A percentile compares a stretch with the other conserved stretches of the same genome.
phyloP scores from a whole-genome alignment of 2,888 invertebrate species.

The Agrypnus murinus region DNA sequence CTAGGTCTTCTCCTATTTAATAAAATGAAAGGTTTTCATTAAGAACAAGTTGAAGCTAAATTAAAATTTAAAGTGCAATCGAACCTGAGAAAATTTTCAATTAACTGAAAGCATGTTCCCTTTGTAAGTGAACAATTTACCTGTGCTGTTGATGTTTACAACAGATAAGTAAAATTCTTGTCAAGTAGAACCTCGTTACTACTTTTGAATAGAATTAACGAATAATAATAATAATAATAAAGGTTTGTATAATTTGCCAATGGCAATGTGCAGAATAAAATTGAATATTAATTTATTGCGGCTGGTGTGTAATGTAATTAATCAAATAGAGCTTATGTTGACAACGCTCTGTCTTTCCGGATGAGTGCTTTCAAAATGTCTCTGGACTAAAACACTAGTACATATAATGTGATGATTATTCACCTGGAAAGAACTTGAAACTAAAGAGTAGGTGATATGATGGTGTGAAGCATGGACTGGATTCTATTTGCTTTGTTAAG shows the following conservation, averaged over 20 bases:
- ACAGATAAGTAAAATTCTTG: too few species aligned
- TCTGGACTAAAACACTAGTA: slow-evolving; percentile 14
- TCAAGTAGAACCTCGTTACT: too few species aligned
- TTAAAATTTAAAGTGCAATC: not conserved
- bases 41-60: not conserved
- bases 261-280: slow-evolving; percentile 10
- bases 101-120: not conserved
- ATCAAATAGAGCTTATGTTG: slow-evolving; percentile 36
- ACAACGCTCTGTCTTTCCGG: slow-evolving; percentile 36
- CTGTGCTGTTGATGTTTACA: not conserved
- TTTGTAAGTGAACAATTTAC: not conserved
- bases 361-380: slow-evolving; percentile 34
- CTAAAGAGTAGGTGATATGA: slow-evolving; percentile 1
- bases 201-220: too few species aligned
- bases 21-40: too few species aligned
- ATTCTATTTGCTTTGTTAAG: too few species aligned
- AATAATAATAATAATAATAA: not conserved
- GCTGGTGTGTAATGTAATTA: slow-evolving; percentile 43
- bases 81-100: not conserved
- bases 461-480: not conserved
- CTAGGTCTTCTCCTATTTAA: too few species aligned
- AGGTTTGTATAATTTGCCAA: not conserved
- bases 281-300: slow-evolving; percentile 36
- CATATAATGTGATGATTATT: slow-evolving; percentile 36
- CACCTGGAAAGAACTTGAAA: slow-evolving; percentile 34